Conservation (phyloP, 2,113 vertebrate genomes). For the Thoracochromis brauschi region DNA sequence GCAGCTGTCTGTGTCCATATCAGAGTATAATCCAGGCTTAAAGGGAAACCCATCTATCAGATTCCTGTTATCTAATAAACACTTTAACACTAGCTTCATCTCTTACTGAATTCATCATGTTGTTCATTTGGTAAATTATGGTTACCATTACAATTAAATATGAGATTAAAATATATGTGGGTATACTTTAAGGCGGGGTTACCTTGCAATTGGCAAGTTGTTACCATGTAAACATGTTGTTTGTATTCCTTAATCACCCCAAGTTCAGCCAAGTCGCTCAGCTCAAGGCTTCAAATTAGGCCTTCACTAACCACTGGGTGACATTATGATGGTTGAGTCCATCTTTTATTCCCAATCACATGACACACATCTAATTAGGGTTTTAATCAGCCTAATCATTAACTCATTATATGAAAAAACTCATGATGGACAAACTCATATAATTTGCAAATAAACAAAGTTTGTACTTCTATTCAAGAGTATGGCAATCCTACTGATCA, state of each 20-base stretch:
- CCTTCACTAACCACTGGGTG: not conserved
- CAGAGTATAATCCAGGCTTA: not conserved
- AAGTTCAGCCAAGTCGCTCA: not conserved
- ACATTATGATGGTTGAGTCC: not conserved
- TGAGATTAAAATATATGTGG: not conserved
- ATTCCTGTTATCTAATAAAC: not conserved
- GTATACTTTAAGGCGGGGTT: not conserved
- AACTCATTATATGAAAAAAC: not conserved
- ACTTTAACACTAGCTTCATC: not conserved
- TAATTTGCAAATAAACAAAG: not conserved
- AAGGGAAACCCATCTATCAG: not conserved
- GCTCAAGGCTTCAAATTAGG: not conserved
- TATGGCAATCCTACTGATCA: not conserved
- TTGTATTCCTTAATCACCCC: not conserved
- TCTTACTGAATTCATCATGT: not conserved
- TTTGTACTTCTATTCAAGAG: not conserved
- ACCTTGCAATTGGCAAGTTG: not conserved
- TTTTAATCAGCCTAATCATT: not conserved
- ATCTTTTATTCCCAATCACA: not conserved
- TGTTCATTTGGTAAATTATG: not conserved
- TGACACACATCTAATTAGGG: not conserved
- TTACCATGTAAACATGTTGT: not conserved
- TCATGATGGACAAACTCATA: not conserved
- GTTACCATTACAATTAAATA: not conserved
- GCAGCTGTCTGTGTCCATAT: not conserved